Evolutionary conservation across 2,888 invertebrate genomes (phyloP).

Genomic region (Ganaspis brasiliensis): DNA sequence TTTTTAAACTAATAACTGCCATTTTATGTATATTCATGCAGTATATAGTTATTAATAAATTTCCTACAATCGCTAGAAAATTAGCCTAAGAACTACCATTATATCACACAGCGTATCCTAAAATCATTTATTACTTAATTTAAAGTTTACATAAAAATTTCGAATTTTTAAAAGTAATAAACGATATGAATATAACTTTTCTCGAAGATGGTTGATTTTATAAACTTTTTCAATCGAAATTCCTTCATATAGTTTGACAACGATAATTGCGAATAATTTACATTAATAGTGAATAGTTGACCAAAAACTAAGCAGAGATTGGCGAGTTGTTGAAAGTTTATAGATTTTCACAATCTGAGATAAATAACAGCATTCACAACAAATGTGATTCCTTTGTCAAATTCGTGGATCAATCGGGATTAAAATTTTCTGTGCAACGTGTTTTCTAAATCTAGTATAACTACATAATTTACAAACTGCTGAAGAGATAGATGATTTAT

Average conservation of each 20-base stretch:
- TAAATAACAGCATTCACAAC: too few relatives aligned
- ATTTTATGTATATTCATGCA: neutral
- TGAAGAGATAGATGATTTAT: neutral
- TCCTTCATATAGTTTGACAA: conserved; percentile 3
- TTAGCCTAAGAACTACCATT: conserved; percentile 20
- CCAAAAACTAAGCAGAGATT: conserved; percentile 17
- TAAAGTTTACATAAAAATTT: conserved; percentile 25
- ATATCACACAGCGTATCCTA: conserved; percentile 41
- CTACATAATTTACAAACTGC: conserved; percentile 36
- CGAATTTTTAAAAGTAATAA: neutral
- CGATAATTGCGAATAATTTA: conserved; percentile 22
- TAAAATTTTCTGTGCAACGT: conserved; percentile 26
- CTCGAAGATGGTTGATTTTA: neutral
- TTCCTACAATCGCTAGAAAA: conserved; percentile 12
- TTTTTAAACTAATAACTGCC: conserved; percentile 2
- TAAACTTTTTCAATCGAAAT: neutral
- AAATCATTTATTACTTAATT: conserved; percentile 8
- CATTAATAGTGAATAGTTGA: neutral
- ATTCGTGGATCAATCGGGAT: neutral
- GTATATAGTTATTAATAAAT: neutral
- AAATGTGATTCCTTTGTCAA: too few relatives aligned
- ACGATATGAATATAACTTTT: conserved; percentile 31
- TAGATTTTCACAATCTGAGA: too few relatives aligned
- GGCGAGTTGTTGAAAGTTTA: neutral
- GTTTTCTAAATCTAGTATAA: conserved; percentile 17